phyloP scores from a whole-genome alignment of 2,113 vertebrate species.

The Barbus barbus region DNA sequence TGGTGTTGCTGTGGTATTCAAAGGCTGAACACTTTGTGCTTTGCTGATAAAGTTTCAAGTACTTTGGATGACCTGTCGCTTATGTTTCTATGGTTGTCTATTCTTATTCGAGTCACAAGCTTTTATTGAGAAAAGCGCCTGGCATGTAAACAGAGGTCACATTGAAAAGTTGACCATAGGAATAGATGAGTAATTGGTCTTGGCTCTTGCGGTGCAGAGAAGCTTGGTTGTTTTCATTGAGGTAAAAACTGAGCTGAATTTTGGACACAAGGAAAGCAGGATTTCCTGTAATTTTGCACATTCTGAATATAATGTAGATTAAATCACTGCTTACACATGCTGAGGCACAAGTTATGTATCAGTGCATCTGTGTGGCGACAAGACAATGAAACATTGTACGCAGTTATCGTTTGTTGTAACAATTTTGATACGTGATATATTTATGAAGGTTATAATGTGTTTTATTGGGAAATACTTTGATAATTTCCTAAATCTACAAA shows the following conservation, averaged over 20 bases:
- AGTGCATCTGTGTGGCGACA: neutral
- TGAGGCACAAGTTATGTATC: neutral
- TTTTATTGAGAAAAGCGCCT: slow-evolving; percentile 6
- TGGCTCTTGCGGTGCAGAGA: neutral
- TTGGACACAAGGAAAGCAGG: slow-evolving; percentile 41
- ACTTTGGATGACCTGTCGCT: slow-evolving; percentile 30
- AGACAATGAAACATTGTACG: neutral
- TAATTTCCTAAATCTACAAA: too few species aligned
- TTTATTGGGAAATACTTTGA: too few species aligned
- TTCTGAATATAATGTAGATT: slow-evolving; percentile 37
- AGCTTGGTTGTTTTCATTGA: slow-evolving; percentile 16
- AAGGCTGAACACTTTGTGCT: slow-evolving; percentile 42
- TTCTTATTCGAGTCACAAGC: slow-evolving; percentile 20
- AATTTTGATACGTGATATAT: neutral
- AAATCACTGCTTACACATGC: neutral
- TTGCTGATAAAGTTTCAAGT: slow-evolving; percentile 44
- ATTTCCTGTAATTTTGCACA: slow-evolving; percentile 51
- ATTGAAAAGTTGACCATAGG: slow-evolving; percentile 22
- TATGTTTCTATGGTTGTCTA: slow-evolving; percentile 16
- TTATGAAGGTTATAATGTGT: neutral
- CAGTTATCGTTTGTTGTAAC: neutral
- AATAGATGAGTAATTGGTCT: slow-evolving; percentile 27
- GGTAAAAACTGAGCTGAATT: slow-evolving; percentile 24
- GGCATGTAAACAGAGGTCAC: slow-evolving; percentile 23
- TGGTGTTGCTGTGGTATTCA: too few species aligned